Conservation (phyloP, 2,888 invertebrate genomes). For the Folsomia candida region DNA sequence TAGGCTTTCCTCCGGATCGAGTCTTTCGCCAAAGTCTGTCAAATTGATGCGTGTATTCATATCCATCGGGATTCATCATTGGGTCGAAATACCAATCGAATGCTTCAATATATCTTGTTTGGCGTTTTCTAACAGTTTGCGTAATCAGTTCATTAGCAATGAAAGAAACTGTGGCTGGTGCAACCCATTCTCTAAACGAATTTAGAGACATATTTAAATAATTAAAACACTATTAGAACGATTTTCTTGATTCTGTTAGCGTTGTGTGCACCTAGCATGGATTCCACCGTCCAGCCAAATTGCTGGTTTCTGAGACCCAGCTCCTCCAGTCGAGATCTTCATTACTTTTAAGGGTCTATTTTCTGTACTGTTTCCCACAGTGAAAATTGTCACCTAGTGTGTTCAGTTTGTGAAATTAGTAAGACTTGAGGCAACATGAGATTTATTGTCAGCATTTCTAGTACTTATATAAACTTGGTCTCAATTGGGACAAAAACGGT, state of each 20-base stretch:
- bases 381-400: constrained; percentile 66
- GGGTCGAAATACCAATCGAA: constrained; percentile 73
- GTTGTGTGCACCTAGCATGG: constrained; percentile 15
- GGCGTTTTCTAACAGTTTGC: constrained; percentile 55
- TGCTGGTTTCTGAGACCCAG: constrained; percentile 57
- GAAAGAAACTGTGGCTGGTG: constrained; percentile 73
- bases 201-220: background rate
- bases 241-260: too few species aligned
- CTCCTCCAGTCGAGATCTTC: constrained; percentile 53
- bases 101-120: constrained; percentile 58
- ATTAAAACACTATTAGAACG: background rate
- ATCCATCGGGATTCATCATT: constrained; percentile 71
- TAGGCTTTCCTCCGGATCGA: constrained; percentile 56
- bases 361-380: constrained; percentile 71
- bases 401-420: too few species aligned
- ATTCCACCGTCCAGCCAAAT: constrained; percentile 61
- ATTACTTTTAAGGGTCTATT: constrained; percentile 61
- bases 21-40: constrained; percentile 75
- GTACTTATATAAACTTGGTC: too few species aligned
- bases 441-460: too few species aligned
- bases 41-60: constrained; percentile 32
- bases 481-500: too few species aligned
- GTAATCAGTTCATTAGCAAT: constrained; percentile 66
- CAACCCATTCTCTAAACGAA: constrained; percentile 60
- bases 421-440: too few species aligned